Percentiles rank a stretch among this genome's conserved stretches.
Evolutionary conservation across 2,113 vertebrate species (phyloP).

Genomic region (Ranitomeya variabilis): DNA sequence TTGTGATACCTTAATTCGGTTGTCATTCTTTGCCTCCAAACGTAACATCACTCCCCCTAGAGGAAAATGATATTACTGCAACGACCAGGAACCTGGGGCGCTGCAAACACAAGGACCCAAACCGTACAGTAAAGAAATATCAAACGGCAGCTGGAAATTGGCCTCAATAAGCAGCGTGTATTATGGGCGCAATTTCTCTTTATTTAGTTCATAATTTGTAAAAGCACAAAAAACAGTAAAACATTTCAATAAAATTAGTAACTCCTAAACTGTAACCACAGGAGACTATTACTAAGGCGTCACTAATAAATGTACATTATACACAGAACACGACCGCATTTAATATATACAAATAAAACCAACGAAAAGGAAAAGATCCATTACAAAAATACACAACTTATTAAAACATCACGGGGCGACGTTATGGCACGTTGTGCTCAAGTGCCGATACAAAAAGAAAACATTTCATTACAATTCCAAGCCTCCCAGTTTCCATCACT

Average conservation of each 20-base stretch:
- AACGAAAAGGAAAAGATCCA: slow-evolving; percentile 13
- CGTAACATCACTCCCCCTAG: too few relatives aligned
- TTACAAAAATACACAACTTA: not conserved
- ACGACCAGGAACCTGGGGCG: too few relatives aligned
- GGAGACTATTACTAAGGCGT: not conserved
- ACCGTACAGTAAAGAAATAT: too few relatives aligned
- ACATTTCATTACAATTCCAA: not conserved
- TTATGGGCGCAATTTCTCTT: not conserved
- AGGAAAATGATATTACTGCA: too few relatives aligned
- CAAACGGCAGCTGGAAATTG: not conserved
- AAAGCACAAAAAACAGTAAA: not conserved
- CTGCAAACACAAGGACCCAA: too few relatives aligned
- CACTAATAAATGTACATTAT: not conserved
- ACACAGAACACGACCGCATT: too few relatives aligned
- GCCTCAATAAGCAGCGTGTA: not conserved
- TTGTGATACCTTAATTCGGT: too few relatives aligned
- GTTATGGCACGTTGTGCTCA: not conserved
- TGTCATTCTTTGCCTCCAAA: too few relatives aligned
- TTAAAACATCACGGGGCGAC: not conserved
- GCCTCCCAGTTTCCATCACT: not conserved
- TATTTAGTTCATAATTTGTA: not conserved
- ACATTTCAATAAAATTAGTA: not conserved
- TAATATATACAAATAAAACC: not conserved
- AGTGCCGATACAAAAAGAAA: not conserved
- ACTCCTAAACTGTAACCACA: not conserved